Conservation (phyloP, 35 echinoderm and acorn worm species). For the Holothuria glaberrima region DNA sequence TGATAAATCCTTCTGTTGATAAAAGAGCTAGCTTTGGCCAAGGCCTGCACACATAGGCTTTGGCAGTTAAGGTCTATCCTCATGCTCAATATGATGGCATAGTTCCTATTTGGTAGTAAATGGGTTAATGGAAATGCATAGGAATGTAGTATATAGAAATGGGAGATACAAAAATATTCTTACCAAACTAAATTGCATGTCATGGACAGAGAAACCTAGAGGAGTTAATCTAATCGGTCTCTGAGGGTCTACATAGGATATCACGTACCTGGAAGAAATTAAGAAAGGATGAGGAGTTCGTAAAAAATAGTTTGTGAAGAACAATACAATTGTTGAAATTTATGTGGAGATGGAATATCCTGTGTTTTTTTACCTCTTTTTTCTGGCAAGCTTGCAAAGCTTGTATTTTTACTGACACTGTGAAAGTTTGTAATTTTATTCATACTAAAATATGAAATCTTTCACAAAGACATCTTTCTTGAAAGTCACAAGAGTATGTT, state of each 20-base stretch:
- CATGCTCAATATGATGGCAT: no score
- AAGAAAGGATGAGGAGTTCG: not conserved
- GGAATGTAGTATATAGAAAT: not conserved
- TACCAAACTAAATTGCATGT: constrained; percentile 81
- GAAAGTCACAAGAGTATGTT: no score
- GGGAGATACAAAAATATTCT: not conserved
- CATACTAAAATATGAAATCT: no score
- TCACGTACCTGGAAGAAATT: constrained; percentile 77
- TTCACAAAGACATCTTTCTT: no score
- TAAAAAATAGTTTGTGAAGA: not conserved
- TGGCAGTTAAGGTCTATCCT: no score
- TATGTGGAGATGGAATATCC: not conserved
- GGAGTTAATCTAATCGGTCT: constrained; percentile 82
- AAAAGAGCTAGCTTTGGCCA: no score
- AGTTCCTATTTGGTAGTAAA: no score
- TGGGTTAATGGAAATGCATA: no score
- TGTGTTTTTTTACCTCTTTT: not conserved
- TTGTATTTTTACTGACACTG: not conserved
- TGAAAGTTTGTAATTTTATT: no score
- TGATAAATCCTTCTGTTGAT: no score
- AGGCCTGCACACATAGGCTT: no score
- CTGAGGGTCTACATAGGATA: constrained; percentile 72
- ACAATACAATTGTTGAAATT: not conserved
- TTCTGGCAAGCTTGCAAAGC: no score
- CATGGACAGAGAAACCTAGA: constrained; percentile 79